Percentiles rank a stretch among this genome's conserved stretches.
These are phyloP conservation scores for Hipposideros larvatus DNA, from an alignment of 2,797 vertebrate genomes.

Conservation along the genomic window DNA sequence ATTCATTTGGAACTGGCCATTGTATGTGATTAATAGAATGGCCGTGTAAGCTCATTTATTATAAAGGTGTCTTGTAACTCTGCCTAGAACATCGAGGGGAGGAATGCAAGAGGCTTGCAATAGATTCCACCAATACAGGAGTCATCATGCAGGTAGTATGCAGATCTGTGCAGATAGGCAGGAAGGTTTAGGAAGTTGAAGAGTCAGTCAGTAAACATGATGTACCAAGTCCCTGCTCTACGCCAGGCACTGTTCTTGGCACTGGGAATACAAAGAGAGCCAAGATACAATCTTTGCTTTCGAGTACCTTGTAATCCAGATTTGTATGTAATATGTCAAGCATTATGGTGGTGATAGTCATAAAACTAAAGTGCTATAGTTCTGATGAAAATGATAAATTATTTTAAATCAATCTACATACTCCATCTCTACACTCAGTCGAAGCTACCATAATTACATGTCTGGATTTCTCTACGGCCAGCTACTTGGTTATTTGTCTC, in stretches of 20 bases:
- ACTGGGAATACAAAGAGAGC: not conserved
- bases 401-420: not conserved
- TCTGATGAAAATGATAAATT: not conserved
- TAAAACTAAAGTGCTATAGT: not conserved
- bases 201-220: not conserved
- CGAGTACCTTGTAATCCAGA: not conserved
- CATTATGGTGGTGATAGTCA: not conserved
- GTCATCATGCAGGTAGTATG: not conserved
- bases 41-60: slow-evolving; percentile 37
- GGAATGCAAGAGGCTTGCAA: not conserved
- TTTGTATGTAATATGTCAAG: not conserved
- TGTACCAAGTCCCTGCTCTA: not conserved
- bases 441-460: not conserved
- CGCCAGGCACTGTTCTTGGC: not conserved
- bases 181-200: not conserved
- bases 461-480: not conserved
- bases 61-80: slow-evolving; percentile 46
- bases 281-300: not conserved
- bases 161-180: not conserved
- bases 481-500: not conserved
- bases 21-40: slow-evolving; percentile 61
- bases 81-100: slow-evolving; percentile 12
- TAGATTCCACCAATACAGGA: not conserved
- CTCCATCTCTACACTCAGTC: not conserved
- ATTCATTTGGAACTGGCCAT: slow-evolving; percentile 66